Evolutionary conservation across 2,888 invertebrate species (phyloP), one percentile per base, ranked within the genome.

Genomic region (Terebella lapidaria): DNA sequence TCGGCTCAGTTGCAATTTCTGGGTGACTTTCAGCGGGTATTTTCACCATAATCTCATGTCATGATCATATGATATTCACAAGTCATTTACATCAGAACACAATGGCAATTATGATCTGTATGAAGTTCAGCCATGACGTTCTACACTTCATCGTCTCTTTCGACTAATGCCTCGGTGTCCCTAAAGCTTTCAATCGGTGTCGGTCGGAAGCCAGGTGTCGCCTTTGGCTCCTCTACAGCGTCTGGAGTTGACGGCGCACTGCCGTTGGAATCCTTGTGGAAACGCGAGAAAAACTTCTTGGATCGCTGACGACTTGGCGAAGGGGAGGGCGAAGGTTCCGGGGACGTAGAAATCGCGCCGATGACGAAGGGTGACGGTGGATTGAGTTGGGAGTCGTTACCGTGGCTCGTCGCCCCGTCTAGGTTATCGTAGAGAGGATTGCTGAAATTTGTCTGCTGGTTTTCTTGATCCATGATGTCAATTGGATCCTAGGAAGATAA

Each of bases 351-450:
- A 24, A 49, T 22, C 5, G 49, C 49, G 15, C 5, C 22, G 15
- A 49, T 49, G 49, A 5, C 24, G 22, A 49, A n/a, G 49, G 49
- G 49, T 5, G 49, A 49, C 5, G 22, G 10, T 10, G 49, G 49
- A n/a, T 5, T n/a, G 18, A 20, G 5, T 5, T 49, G 22, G 5
- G 49, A 15, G 24, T 22, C 49, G 5, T 22, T 49, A 5, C 22
- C 49, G 18, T 15, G 49, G n/a, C 18, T 24, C 49, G 49, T 49
- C 10, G 49, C 22, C 5, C 22, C 53, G 5, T 28, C 53, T 22
- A 53, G 10, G 5, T 5, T 52, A 5, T 74, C 74, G 56, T 74
- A 75, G 60, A 75, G 66, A 1, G 75, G 75, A 63, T 75, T 75
- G 45, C 70, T 67, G 65, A 75, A 75, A 63, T 74, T 74, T 47